These are phyloP conservation scores for Spinus olivaceus DNA, from an alignment of 2,797 vertebrate genomes.

Conservation along the genomic window DNA sequence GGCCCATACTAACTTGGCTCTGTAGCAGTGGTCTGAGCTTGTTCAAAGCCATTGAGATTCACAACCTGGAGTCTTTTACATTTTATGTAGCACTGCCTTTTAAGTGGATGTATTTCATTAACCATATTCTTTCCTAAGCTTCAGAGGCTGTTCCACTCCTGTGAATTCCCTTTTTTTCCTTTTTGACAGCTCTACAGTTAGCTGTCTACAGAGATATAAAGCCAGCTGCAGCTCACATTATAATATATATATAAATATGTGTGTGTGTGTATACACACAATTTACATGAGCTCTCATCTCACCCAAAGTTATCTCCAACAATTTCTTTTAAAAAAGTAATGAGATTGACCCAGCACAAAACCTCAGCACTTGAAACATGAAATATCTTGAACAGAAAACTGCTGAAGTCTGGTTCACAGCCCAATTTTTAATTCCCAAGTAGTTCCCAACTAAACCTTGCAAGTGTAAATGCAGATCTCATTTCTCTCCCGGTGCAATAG, in stretches of 20 bases:
- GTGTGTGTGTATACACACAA: neutral
- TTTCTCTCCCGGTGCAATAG: neutral
- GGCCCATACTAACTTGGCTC: neutral
- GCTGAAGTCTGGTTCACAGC: neutral
- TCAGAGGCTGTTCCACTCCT: neutral
- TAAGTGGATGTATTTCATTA: neutral
- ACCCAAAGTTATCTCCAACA: neutral
- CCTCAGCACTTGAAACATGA: fast-evolving
- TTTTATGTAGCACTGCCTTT: neutral
- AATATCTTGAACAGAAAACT: neutral
- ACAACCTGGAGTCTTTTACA: neutral
- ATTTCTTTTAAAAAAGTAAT: neutral
- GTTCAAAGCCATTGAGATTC: neutral
- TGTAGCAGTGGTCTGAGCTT: neutral
- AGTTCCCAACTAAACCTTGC: neutral
- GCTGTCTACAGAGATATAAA: neutral
- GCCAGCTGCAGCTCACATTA: neutral
- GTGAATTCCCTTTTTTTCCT: neutral
- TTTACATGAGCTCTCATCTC: neutral
- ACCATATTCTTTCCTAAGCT: neutral
- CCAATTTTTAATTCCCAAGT: neutral
- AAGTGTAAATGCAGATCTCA: neutral
- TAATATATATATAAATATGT: neutral
- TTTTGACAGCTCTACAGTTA: neutral
- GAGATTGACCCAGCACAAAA: neutral